Evolutionary conservation across 2,113 vertebrate species (phyloP).

Genomic region (Neodon shergylaensis): DNA sequence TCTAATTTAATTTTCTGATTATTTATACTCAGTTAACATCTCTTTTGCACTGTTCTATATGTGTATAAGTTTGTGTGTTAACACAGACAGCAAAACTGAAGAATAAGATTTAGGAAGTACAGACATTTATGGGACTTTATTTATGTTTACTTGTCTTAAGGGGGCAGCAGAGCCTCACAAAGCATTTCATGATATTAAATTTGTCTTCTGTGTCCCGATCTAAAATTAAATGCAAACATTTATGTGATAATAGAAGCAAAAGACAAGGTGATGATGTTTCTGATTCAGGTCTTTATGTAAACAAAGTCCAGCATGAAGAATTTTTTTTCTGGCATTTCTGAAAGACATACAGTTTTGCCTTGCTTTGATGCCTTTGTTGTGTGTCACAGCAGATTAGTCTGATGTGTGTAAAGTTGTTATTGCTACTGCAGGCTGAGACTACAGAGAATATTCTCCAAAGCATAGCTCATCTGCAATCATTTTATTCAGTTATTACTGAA

Average conservation of each 20-base stretch:
- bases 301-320: slow-evolving; percentile 64
- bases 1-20: slow-evolving; percentile 57
- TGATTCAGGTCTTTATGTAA: slow-evolving; percentile 66
- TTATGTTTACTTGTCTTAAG: slow-evolving; percentile 87
- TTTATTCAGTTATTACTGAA: slow-evolving; percentile 66
- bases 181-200: slow-evolving; percentile 7
- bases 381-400: slow-evolving; percentile 60
- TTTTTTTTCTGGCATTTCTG: slow-evolving; percentile 71
- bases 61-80: background rate
- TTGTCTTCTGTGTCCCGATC: slow-evolving; percentile 58
- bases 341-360: slow-evolving; percentile 66
- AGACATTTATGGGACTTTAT: slow-evolving; percentile 64
- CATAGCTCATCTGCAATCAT: slow-evolving; percentile 64
- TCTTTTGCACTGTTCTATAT: background rate
- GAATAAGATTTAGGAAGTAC: slow-evolving; percentile 51
- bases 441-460: slow-evolving; percentile 2
- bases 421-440: slow-evolving; percentile 26
- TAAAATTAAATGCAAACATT: slow-evolving; percentile 78
- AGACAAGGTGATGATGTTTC: slow-evolving; percentile 71
- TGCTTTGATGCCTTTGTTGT: slow-evolving; percentile 49
- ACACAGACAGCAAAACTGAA: background rate
- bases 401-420: slow-evolving; percentile 51
- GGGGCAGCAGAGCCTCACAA: slow-evolving; percentile 84
- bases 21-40: slow-evolving; percentile 10
- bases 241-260: slow-evolving; percentile 73